phyloP scores from a whole-genome alignment of 2,113 vertebrate species.

The Eidolon helvum region DNA sequence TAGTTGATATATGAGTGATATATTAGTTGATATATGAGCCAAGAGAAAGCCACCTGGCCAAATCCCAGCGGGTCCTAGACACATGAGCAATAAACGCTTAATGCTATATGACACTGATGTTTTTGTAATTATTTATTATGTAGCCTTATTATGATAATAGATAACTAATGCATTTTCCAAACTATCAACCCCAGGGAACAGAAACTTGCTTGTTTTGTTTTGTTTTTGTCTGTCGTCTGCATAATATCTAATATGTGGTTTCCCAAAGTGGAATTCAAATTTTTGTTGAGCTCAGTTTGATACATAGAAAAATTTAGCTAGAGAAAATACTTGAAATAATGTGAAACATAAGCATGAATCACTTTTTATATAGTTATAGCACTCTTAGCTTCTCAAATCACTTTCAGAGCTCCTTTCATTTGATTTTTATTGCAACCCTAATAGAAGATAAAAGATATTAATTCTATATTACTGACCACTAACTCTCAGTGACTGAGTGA shows the following conservation, averaged over 20 bases:
- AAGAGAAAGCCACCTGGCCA: not conserved
- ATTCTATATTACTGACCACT: not conserved
- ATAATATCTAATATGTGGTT: not conserved
- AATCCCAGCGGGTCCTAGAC: not conserved
- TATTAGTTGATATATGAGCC: not conserved
- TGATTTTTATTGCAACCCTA: constrained; percentile 11
- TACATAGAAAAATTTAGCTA: not conserved
- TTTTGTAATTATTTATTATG: constrained; percentile 48
- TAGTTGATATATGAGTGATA: not conserved
- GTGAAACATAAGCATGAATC: not conserved
- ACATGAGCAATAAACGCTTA: constrained; percentile 17
- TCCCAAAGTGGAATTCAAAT: not conserved
- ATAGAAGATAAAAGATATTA: not conserved
- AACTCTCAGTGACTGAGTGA: not conserved
- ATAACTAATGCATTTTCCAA: not conserved
- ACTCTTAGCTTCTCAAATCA: not conserved
- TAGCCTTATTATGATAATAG: not conserved
- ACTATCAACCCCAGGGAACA: not conserved
- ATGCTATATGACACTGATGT: not conserved
- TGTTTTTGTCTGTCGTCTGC: not conserved
- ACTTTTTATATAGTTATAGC: not conserved
- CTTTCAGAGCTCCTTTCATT: constrained; percentile 28
- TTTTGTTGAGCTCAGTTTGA: constrained; percentile 37
- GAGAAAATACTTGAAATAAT: constrained; percentile 40
- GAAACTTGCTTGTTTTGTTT: not conserved